phyloP scores from a whole-genome alignment of 1,140 invertebrate species.

The Drosophila teissieri region DNA sequence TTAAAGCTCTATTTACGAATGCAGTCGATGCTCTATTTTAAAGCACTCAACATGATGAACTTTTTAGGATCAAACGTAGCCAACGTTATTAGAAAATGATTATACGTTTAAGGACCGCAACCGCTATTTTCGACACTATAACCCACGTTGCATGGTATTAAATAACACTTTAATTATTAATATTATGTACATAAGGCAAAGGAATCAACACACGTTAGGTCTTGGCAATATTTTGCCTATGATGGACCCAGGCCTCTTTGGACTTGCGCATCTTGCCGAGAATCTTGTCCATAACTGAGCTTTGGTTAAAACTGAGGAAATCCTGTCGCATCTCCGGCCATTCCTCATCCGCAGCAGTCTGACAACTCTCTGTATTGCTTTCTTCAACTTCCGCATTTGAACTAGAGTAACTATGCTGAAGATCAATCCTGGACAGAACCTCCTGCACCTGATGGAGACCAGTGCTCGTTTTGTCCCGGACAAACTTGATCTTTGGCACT shows the following conservation, averaged over 20 bases:
- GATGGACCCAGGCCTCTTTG: conserved; percentile 85
- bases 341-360: conserved; percentile 24
- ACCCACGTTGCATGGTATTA: background rate
- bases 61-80: too few relatives aligned
- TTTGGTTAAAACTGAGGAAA: conserved; percentile 89
- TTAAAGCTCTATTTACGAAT: background rate
- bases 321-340: conserved; percentile 89
- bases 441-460: conserved; percentile 86
- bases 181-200: background rate
- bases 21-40: too few relatives aligned
- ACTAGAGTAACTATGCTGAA: conserved; percentile 78
- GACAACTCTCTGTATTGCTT: conserved; percentile 21
- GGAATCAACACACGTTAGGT: background rate
- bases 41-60: too few relatives aligned
- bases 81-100: too few relatives aligned
- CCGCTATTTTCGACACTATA: too few relatives aligned
- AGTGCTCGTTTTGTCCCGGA: conserved; percentile 87
- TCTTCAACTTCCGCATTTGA: background rate
- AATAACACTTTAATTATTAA: background rate
- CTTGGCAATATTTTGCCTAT: conserved; percentile 23
- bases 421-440: conserved; percentile 86
- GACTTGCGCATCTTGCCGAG: conserved; percentile 85
- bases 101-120: too few relatives aligned
- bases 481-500: conserved; percentile 89
- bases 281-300: conserved; percentile 87